Conservation (phyloP, 2,113 vertebrate genomes). For the Willisornis vidua region DNA sequence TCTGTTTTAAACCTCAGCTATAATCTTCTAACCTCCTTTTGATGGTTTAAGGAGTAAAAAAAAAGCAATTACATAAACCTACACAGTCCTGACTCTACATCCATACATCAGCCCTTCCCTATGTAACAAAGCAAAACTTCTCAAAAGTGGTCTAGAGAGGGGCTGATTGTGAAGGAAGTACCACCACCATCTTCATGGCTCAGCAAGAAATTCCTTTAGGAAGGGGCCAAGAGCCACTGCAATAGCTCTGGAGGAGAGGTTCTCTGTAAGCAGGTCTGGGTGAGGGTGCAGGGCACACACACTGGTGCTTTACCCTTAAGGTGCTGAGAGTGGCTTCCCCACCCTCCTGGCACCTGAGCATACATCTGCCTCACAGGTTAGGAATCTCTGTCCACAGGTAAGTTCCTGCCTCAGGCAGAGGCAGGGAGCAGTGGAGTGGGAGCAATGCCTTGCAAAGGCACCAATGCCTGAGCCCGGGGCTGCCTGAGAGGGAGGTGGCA, state of each 20-base stretch:
- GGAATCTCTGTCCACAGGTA: not conserved
- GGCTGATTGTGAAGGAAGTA: not conserved
- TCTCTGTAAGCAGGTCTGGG: not conserved
- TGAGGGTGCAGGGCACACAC: not conserved
- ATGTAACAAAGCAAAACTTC: not conserved
- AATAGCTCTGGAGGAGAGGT: not conserved
- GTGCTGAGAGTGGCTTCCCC: not conserved
- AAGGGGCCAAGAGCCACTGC: not conserved
- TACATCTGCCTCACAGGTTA: not conserved
- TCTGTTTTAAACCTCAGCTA: not conserved
- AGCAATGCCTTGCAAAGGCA: not conserved
- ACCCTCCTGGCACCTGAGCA: not conserved
- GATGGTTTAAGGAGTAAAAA: not conserved
- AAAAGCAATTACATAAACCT: not conserved
- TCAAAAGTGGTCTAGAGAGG: not conserved
- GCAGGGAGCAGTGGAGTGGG: not conserved
- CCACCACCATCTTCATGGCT: not conserved
- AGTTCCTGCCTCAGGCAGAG: not conserved
- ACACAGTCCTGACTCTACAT: not conserved
- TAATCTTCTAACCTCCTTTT: not conserved
- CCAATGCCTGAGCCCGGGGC: fast-evolving
- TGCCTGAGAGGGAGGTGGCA: not conserved
- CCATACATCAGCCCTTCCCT: not conserved
- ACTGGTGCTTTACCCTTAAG: not conserved
- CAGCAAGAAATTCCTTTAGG: not conserved